These are phyloP conservation scores for Leptopilina syphax DNA, from an alignment of 2,888 invertebrate species.

Conservation along the genomic window DNA sequence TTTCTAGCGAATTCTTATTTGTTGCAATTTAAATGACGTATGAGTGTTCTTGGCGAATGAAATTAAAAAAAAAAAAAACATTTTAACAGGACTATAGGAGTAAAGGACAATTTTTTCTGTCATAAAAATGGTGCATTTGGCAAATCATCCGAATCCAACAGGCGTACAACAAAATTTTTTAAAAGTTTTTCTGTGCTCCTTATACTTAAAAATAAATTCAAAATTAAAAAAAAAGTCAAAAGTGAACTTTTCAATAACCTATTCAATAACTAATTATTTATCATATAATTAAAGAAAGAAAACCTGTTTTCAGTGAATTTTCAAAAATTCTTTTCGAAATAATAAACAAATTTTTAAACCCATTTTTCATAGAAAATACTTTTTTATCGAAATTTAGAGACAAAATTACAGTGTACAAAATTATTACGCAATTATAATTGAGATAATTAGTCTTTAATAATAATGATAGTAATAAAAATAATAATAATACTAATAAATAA, in stretches of 20 bases:
- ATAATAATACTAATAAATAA: neutral
- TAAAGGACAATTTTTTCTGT: conserved; percentile 55
- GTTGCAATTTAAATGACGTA: conserved; percentile 51
- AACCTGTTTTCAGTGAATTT: no score
- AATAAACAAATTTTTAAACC: no score
- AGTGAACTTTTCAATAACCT: neutral
- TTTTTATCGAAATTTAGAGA: no score
- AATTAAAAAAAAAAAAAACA: conserved; percentile 43
- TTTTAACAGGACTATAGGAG: conserved; percentile 49
- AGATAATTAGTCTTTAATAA: neutral
- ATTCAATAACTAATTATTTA: no score
- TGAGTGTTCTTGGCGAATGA: conserved; percentile 54
- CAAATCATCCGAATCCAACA: neutral
- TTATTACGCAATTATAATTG: neutral
- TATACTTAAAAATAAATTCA: neutral
- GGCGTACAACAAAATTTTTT: neutral
- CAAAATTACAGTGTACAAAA: neutral
- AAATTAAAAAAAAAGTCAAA: neutral
- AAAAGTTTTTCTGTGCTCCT: conserved; percentile 30
- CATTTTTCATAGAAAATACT: no score
- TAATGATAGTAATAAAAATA: neutral
- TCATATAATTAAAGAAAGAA: no score
- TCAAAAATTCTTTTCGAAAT: no score
- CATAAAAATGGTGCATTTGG: conserved; percentile 41
- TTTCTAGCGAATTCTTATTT: conserved; percentile 56